These are phyloP conservation scores for Leguminivora glycinivorella DNA, from an alignment of 1,140 invertebrate genomes.

Conservation along the genomic window DNA sequence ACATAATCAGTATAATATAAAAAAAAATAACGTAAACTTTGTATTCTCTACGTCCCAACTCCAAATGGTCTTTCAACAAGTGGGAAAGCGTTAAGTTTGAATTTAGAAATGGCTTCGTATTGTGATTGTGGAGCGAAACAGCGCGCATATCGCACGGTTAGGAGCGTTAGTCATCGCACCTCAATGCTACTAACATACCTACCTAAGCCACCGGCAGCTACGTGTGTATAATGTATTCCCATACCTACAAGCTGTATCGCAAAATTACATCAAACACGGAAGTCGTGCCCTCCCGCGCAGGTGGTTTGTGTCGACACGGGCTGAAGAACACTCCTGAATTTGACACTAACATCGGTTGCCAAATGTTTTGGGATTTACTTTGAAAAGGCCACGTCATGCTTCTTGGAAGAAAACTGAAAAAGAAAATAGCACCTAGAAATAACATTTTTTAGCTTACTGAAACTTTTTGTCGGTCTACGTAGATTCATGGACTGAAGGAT, in stretches of 20 bases:
- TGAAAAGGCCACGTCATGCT: conserved; percentile 15
- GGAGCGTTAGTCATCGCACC: conserved; percentile 60
- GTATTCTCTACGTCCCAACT: neutral
- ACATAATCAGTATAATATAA: neutral
- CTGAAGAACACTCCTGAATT: conserved; percentile 17
- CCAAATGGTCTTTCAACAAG: neutral
- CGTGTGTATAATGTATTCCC: conserved; percentile 37
- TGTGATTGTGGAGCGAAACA: conserved; percentile 58
- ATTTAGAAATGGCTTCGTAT: conserved; percentile 23
- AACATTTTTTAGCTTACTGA: neutral
- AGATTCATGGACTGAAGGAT: neutral
- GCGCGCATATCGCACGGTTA: conserved; percentile 57
- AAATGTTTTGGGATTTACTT: conserved; percentile 2
- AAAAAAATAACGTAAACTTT: neutral
- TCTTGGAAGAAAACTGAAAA: conserved; percentile 2
- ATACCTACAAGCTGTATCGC: conserved; percentile 49
- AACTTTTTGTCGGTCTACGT: neutral
- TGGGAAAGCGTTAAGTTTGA: conserved; percentile 36
- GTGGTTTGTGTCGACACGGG: conserved; percentile 38
- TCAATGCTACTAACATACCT: conserved; percentile 54
- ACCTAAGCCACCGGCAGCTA: conserved; percentile 37
- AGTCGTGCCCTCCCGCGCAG: conserved; percentile 46
- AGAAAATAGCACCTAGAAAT: neutral
- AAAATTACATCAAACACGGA: conserved; percentile 68
- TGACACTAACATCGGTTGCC: conserved; percentile 4